Evolutionary conservation across 2,888 invertebrate species (phyloP), one percentile per base, ranked within the genome.

Genomic region (Nasonovia ribisnigri): DNA sequence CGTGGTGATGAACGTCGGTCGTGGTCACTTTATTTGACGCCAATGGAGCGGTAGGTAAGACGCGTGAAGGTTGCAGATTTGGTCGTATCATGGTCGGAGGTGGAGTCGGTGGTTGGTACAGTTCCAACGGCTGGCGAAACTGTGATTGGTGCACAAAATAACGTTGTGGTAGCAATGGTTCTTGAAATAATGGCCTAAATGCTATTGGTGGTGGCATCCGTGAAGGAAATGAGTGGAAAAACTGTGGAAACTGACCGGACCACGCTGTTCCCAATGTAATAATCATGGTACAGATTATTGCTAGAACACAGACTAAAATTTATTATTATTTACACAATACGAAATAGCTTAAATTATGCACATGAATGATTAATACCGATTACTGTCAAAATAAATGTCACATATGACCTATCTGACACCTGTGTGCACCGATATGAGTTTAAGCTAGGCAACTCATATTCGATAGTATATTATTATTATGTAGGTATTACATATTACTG

Each of bases 241-340:
- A 60, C 3, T 90, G 90, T 2, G 90, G 60, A 11, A 86, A 60
- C 24, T 84, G 93, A 29, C 60, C 24, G 0, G 93, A 93, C 93
- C 93, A 93, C 8, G 93, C 93, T 46, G 84, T 84, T 16, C 57
- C 51, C 48, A 86, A 36, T 16, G 90, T n/a, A 11, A 90, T 48
- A 24, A 90, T 29, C 46, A 6, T 46, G 84, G 90, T 51, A 20
- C 11, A 4, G 20, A 48, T 46, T 1, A 93, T 4, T 10, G n/a
- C 93, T 93, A 29, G 11, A 93, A 93, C 24, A 84, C 77, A 77
- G 8, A 77, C 77, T 77, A 36, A 2, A 77, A 77, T 57, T 57
- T 36, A 36, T 36, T 77, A 8, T 36, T 36, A 77, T 77, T 36
- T 20, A 36, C 36, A 36, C 36, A 20, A 8, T 36, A 36, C 1